phyloP scores from a whole-genome alignment of 2,888 invertebrate species.

The Apotomis capreana region DNA sequence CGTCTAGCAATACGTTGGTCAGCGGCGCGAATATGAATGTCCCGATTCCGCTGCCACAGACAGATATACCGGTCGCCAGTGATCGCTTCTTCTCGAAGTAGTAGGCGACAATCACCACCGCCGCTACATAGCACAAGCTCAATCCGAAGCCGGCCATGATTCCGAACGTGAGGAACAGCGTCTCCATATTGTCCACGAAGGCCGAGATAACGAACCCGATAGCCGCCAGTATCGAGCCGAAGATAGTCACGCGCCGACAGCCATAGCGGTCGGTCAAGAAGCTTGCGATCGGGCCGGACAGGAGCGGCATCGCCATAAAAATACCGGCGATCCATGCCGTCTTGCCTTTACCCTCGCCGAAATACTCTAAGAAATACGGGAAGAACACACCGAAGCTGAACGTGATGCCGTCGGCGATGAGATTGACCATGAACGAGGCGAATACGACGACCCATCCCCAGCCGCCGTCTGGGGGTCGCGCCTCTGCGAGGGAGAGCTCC shows the following conservation, averaged over 20 bases:
- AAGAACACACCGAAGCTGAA: conserved; percentile 96
- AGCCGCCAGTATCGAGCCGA: conserved; percentile 89
- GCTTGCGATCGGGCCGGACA: conserved; percentile 93
- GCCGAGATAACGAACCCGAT: conserved; percentile 90
- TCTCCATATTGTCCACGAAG: conserved; percentile 89
- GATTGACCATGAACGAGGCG: conserved; percentile 93
- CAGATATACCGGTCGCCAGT: conserved; percentile 93
- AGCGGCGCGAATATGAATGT: conserved; percentile 94
- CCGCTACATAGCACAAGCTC: conserved; percentile 94
- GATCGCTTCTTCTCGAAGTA: conserved; percentile 94
- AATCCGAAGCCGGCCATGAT: conserved; percentile 93
- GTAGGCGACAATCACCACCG: conserved; percentile 94
- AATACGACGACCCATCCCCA: conserved; percentile 97
- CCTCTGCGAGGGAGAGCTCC: conserved; percentile 85
- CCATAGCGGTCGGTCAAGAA: conserved; percentile 93
- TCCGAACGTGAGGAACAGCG: conserved; percentile 92
- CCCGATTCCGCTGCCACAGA: conserved; percentile 94
- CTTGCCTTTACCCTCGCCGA: conserved; percentile 92
- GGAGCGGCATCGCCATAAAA: conserved; percentile 95
- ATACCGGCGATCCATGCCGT: conserved; percentile 96
- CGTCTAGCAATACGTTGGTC: conserved; percentile 87
- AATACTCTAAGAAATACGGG: conserved; percentile 92
- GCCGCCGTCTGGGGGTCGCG: conserved; percentile 92
- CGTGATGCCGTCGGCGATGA: conserved; percentile 96
- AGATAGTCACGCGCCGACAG: conserved; percentile 90